phyloP scores from a whole-genome alignment of 2,113 vertebrate genomes.

The Progne subis region DNA sequence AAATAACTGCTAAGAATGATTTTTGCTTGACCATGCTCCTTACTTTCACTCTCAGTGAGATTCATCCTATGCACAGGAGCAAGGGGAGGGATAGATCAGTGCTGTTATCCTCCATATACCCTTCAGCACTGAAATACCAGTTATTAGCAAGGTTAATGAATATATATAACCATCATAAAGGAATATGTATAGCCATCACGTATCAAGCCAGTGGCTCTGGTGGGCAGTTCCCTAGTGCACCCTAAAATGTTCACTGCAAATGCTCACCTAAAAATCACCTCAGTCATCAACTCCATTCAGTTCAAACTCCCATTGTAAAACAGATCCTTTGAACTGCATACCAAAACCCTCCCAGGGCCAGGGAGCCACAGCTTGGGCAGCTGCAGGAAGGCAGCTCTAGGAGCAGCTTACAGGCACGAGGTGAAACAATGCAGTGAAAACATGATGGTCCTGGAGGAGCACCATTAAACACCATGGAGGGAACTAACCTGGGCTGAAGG shows the following conservation, averaged over 20 bases:
- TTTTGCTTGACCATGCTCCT: not conserved
- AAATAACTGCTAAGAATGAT: not conserved
- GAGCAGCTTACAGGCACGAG: not conserved
- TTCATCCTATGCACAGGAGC: not conserved
- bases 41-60: not conserved
- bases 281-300: not conserved
- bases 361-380: not conserved
- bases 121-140: not conserved
- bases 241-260: not conserved
- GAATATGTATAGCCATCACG: not conserved
- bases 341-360: not conserved
- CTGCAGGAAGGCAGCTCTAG: not conserved
- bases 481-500: rapidly evolving
- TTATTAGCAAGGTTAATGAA: not conserved
- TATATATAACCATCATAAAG: not conserved
- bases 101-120: not conserved
- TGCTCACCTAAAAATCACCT: not conserved
- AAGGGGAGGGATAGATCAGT: not conserved
- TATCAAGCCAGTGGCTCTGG: not conserved
- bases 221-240: not conserved
- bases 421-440: not conserved
- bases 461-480: rapidly evolving
- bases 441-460: rapidly evolving
- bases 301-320: not conserved
- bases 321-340: not conserved